Conservation (phyloP, 2,888 invertebrate genomes). For the Trachelus troglodyta region DNA sequence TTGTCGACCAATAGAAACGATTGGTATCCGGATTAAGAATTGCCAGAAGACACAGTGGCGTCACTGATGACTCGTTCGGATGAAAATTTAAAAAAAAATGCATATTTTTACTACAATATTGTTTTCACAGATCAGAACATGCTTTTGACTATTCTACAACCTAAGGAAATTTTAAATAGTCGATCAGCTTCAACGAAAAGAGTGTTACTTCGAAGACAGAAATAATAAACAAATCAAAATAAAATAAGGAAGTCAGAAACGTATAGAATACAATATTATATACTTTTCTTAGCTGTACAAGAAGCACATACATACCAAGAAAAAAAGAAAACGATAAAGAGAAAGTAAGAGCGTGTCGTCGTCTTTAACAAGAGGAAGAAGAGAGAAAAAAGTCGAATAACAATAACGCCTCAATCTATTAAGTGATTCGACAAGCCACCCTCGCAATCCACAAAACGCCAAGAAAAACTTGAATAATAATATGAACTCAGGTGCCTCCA, state of each 20-base stretch:
- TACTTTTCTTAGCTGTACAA: neutral
- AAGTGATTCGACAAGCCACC: slow-evolving; percentile 16
- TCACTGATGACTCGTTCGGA: too few species aligned
- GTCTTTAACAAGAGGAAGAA: neutral
- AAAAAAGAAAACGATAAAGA: neutral
- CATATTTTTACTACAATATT: too few species aligned
- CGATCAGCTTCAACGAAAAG: neutral
- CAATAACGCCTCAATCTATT: slow-evolving; percentile 25
- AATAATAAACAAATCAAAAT: neutral
- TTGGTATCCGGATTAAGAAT: too few species aligned
- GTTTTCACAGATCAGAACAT: too few species aligned
- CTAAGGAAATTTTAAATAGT: neutral
- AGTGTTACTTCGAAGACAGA: neutral
- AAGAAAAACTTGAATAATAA: slow-evolving; percentile 21
- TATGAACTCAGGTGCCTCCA: slow-evolving; percentile 24
- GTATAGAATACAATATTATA: neutral
- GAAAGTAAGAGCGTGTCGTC: neutral
- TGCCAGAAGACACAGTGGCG: too few species aligned
- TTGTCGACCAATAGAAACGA: neutral
- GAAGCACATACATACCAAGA: neutral
- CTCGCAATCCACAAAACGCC: slow-evolving; percentile 10
- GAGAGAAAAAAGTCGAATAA: slow-evolving; percentile 16
- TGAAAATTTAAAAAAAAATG: too few species aligned
- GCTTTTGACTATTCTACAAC: too few species aligned
- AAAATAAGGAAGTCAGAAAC: too few species aligned